Percentiles rank a stretch among this genome's conserved stretches.
phyloP scores from a whole-genome alignment of 37 sponge, comb jelly and placozoan species.

The Haliclona indistincta region DNA sequence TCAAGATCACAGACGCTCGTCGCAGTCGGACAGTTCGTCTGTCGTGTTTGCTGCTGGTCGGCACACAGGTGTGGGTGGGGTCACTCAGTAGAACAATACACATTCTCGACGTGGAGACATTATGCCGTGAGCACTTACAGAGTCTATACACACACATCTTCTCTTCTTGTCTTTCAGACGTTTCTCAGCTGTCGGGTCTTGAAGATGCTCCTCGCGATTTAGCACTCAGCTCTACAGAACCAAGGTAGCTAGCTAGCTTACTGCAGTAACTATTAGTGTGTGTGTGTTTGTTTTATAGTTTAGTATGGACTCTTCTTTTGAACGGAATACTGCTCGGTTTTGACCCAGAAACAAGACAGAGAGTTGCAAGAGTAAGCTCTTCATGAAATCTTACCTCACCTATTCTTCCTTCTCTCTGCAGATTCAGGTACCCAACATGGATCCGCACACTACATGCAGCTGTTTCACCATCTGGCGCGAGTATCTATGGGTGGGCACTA shows the following conservation, averaged over 20 bases:
- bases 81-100: conserved; percentile 70
- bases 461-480: conserved; percentile 54
- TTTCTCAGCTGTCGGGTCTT: conserved; percentile 60
- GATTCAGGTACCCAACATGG: conserved; percentile 54
- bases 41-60: conserved; percentile 75
- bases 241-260: conserved; percentile 1
- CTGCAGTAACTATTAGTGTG: too few relatives aligned
- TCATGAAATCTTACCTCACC: neutral
- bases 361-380: conserved; percentile 38
- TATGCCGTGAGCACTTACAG: conserved; percentile 57
- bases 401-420: conserved; percentile 2
- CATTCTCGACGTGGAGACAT: conserved; percentile 72
- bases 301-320: conserved; percentile 73
- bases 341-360: conserved; percentile 63
- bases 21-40: conserved; percentile 55
- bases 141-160: neutral
- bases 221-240: conserved; percentile 20
- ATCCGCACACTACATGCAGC: conserved; percentile 31
- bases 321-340: conserved; percentile 60
- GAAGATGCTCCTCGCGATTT: conserved; percentile 67
- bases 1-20: conserved; percentile 66
- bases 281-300: conserved; percentile 5
- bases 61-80: conserved; percentile 73
- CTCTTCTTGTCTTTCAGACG: conserved; percentile 32
- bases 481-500: conserved; percentile 56